Evolutionary conservation across 2,888 invertebrate genomes (phyloP), one percentile per base, ranked within the genome.

Genomic region (Trachelus iudaicus): DNA sequence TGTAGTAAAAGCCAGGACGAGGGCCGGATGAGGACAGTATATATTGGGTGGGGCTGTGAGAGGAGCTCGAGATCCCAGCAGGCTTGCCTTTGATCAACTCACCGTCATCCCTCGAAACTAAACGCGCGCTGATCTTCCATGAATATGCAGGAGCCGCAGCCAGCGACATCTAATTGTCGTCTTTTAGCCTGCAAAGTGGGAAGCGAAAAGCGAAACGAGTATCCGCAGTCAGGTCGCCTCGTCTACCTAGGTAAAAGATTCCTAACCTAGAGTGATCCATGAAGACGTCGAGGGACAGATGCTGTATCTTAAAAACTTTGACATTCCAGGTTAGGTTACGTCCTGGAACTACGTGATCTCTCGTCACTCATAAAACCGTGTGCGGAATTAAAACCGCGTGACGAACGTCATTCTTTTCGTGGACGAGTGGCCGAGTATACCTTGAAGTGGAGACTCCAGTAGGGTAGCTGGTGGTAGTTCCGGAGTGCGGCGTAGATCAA

Each of bases 401-500:
- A 82, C 81, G 81, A 81, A 74, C 84, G 81, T 84, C 81, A 84
- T 84, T 83, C 83, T 83, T 82, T 82, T 73, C 79, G 82, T 80
- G 76, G 81, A 79, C 78, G 79, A 82, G 85, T 77, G 79, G 77
- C 82, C 81, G 84, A 79, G 77, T 80, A 81, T 84, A 82, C 82
- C 83, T 79, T 79, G 79, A 80, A 80, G 80, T 78, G 83, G 23
- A 56, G 56, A 56, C 56, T 83, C 85, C 81, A 84, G 87, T 84
- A 86, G 88, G 86, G 85, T 85, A 84, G 87, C 71, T 33, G 71
- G 71, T 34, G 83, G 81, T 83, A 81, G 85, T 86, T 86, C 83
- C 82, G 83, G 82, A 86, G 87, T 88, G 86, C 90, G 90, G 90
- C 88, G 85, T 83, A 89, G 90, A 91, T 91, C 91, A 91, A 91